These are phyloP conservation scores for Sylvicola fuscatus DNA, from an alignment of 2,888 invertebrate genomes.

Conservation along the genomic window DNA sequence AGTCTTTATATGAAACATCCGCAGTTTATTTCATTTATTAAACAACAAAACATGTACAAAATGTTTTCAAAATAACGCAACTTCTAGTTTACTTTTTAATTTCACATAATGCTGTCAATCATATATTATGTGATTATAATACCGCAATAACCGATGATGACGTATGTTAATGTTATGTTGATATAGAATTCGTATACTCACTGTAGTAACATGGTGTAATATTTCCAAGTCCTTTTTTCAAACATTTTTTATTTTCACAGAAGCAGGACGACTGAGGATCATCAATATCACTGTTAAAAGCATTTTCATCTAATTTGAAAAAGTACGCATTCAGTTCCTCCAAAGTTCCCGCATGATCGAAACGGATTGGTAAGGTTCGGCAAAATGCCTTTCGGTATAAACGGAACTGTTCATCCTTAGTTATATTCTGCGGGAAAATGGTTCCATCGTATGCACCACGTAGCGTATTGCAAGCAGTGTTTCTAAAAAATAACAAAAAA, in stretches of 20 bases:
- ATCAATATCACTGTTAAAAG: conserved; percentile 30
- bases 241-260: conserved; percentile 31
- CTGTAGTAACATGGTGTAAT: conserved; percentile 51
- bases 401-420: conserved; percentile 30
- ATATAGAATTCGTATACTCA: too few species aligned
- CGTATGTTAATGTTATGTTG: too few species aligned
- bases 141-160: too few species aligned
- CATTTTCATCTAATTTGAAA: conserved; percentile 37
- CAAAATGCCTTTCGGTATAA: conserved; percentile 60
- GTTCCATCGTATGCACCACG: conserved; percentile 51
- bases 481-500: conserved; percentile 15
- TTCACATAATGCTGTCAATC: too few species aligned
- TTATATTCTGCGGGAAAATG: conserved; percentile 40
- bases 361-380: conserved; percentile 38
- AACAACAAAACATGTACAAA: too few species aligned
- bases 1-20: too few species aligned
- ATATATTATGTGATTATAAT: too few species aligned
- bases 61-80: too few species aligned
- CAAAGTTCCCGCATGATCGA: conserved; percentile 17
- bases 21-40: too few species aligned
- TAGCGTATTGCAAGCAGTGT: conserved; percentile 43
- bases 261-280: conserved; percentile 43
- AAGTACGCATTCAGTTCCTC: conserved; percentile 35
- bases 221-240: conserved; percentile 41
- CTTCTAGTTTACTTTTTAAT: too few species aligned